Conservation (phyloP, 2,797 vertebrate genomes). For the Pristis pectinata region DNA sequence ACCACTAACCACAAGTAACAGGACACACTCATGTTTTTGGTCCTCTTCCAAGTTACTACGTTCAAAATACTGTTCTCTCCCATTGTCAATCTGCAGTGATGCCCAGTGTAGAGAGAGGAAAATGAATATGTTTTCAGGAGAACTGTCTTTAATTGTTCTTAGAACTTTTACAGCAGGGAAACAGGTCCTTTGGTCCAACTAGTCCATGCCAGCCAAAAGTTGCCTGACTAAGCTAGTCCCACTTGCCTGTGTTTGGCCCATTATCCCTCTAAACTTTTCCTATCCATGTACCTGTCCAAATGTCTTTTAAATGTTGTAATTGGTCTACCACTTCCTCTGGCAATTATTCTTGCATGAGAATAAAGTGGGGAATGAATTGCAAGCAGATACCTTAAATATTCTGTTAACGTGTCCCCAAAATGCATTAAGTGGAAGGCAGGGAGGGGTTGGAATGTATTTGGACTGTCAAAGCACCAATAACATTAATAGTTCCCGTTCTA, state of each 20-base stretch:
- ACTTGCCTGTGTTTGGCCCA: too few species aligned
- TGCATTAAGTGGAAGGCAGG: not conserved
- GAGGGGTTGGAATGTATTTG: not conserved
- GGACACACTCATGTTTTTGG: not conserved
- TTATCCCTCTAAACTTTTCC: too few species aligned
- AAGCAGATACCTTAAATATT: not conserved
- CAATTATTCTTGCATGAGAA: not conserved
- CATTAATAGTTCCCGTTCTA: not conserved
- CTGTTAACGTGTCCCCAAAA: not conserved
- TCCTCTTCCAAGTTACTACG: not conserved
- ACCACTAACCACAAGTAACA: slow-evolving; percentile 15
- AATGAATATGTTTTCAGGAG: not conserved
- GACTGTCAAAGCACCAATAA: not conserved
- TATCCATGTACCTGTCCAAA: too few species aligned
- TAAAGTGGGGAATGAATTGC: not conserved
- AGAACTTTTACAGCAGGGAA: too few species aligned
- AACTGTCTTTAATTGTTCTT: not conserved
- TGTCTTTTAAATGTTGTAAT: too few species aligned
- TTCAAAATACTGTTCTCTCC: not conserved
- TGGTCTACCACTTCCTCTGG: too few species aligned
- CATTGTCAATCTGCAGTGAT: not conserved
- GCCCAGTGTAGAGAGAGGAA: not conserved
- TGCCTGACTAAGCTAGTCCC: too few species aligned
- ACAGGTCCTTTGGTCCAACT: too few species aligned
- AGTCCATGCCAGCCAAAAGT: too few species aligned